phyloP scores from a whole-genome alignment of 92 coral and sea anemone species.

The Porites divaricata region DNA sequence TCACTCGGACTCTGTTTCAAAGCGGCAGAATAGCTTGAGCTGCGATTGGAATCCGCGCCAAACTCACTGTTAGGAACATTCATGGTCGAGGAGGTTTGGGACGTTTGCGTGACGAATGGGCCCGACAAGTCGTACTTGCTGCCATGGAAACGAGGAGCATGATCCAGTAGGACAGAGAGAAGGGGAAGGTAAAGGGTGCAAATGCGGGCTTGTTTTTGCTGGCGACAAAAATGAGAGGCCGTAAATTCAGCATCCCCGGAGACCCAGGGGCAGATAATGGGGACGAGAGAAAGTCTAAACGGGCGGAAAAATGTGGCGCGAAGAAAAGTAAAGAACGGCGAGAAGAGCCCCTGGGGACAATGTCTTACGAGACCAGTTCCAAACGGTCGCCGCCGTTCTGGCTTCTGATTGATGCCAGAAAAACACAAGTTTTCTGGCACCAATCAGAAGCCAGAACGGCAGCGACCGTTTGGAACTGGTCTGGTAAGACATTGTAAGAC shows the following conservation, averaged over 20 bases:
- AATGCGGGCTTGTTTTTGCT: slow-evolving; percentile 76
- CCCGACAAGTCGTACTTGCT: slow-evolving; percentile 84
- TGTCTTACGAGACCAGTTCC: no score
- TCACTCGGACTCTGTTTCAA: slow-evolving; percentile 86
- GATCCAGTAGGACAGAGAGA: slow-evolving; percentile 90
- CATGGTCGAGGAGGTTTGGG: slow-evolving; percentile 80
- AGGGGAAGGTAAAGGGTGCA: slow-evolving; percentile 96
- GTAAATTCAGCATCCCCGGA: not conserved
- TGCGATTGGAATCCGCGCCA: slow-evolving; percentile 89
- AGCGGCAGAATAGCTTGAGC: slow-evolving; percentile 80
- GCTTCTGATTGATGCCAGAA: no score
- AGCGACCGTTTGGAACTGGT: no score
- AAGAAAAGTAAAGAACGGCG: no score
- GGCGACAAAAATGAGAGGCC: not conserved
- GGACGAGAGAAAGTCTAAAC: no score
- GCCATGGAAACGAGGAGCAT: slow-evolving; percentile 98
- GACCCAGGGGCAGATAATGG: no score
- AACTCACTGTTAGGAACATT: slow-evolving; percentile 66
- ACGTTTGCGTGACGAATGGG: slow-evolving; percentile 56
- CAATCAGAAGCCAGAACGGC: no score
- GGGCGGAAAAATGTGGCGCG: no score
- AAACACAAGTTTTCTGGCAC: no score
- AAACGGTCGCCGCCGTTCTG: no score
- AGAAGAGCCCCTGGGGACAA: no score
- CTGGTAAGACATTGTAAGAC: no score